These are phyloP conservation scores for Cheilosia scutellata DNA, from an alignment of 2,888 invertebrate genomes.

Conservation along the genomic window DNA sequence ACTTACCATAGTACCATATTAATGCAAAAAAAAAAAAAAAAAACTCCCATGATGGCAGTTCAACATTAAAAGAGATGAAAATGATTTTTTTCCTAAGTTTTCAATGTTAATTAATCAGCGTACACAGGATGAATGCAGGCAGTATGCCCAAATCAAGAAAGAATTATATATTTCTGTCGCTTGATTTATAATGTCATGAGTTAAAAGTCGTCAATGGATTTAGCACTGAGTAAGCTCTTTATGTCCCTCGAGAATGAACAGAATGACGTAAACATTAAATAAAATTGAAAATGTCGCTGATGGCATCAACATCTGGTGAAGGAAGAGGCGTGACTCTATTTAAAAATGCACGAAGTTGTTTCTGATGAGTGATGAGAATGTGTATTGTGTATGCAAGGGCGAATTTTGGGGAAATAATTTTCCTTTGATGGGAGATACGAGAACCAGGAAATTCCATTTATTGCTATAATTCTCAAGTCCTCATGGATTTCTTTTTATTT, in stretches of 20 bases:
- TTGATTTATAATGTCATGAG: slow-evolving; percentile 48
- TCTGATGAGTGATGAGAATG: background rate
- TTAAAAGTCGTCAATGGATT: slow-evolving; percentile 37
- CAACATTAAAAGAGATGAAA: slow-evolving; percentile 15
- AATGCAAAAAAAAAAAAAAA: background rate
- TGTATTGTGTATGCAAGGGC: background rate
- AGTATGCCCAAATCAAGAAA: slow-evolving; percentile 29
- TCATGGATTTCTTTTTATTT: background rate
- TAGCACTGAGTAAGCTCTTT: slow-evolving; percentile 2
- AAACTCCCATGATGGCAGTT: background rate
- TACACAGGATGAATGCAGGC: background rate
- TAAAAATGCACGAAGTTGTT: background rate
- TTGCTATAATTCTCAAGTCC: background rate
- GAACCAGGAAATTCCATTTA: background rate
- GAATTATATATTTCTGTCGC: background rate
- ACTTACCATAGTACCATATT: background rate
- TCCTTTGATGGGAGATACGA: background rate
- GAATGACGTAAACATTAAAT: slow-evolving; percentile 26
- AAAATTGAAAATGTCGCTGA: slow-evolving; percentile 22
- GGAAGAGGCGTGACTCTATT: slow-evolving; percentile 23
- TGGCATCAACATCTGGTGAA: slow-evolving; percentile 41
- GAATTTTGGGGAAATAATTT: background rate
- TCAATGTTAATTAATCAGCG: slow-evolving; percentile 19
- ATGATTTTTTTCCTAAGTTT: slow-evolving; percentile 4
- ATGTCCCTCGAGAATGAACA: background rate